Conservation (phyloP, 1,140 invertebrate genomes). For the Dryas iulia region DNA sequence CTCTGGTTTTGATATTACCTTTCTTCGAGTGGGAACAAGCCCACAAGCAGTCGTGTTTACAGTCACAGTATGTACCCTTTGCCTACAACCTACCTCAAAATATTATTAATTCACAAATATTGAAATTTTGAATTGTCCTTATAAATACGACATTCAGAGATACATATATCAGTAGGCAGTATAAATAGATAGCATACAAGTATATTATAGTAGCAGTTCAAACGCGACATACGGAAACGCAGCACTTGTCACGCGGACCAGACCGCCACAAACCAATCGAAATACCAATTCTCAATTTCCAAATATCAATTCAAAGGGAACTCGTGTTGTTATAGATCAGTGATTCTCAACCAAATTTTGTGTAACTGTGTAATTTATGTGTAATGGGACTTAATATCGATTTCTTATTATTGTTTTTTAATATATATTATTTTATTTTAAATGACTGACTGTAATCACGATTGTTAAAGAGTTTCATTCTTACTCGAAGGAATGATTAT, state of each 20-base stretch:
- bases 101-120: no score
- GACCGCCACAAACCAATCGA: slow-evolving; percentile 54
- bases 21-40: no score
- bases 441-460: no score
- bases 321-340: not conserved
- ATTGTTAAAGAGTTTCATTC: no score
- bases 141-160: not conserved
- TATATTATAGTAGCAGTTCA: not conserved
- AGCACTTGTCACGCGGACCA: not conserved
- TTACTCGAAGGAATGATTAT: no score
- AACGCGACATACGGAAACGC: not conserved
- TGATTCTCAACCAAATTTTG: not conserved
- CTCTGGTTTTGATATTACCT: no score
- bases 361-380: not conserved
- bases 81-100: no score
- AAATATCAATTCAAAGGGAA: slow-evolving; percentile 39
- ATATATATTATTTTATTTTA: not conserved
- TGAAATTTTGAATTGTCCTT: not conserved
- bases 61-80: no score
- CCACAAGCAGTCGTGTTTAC: no score
- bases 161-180: no score
- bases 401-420: not conserved
- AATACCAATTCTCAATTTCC: slow-evolving; percentile 56
- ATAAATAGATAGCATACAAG: no score
- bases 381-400: no score